These are phyloP conservation scores for Cataglyphis albicans DNA, from an alignment of 2,888 invertebrate species.

Conservation along the genomic window DNA sequence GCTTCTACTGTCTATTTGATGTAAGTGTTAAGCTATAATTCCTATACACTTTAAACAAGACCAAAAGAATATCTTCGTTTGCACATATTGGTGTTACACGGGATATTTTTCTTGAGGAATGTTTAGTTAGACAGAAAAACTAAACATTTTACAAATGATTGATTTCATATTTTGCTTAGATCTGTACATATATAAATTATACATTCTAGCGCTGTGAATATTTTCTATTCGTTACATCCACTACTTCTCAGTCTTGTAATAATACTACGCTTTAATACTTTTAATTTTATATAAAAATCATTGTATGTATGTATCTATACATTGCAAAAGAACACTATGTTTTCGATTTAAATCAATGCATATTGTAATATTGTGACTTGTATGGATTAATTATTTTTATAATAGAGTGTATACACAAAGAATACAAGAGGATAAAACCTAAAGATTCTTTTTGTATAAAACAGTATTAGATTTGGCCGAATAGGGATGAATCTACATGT, in stretches of 20 bases:
- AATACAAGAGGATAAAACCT: constrained; percentile 37
- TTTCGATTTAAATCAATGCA: constrained; percentile 31
- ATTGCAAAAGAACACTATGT: constrained; percentile 52
- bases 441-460: constrained; percentile 18
- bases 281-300: constrained; percentile 70
- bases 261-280: constrained; percentile 83
- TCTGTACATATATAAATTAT: constrained; percentile 56
- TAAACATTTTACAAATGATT: constrained; percentile 18
- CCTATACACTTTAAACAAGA: constrained; percentile 20
- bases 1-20: constrained; percentile 49
- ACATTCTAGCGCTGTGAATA: constrained; percentile 71
- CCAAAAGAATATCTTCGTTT: constrained; percentile 25
- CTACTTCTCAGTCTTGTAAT: constrained; percentile 82
- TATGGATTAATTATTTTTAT: constrained; percentile 33
- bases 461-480: constrained; percentile 24
- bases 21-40: constrained; percentile 45
- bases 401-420: constrained; percentile 33
- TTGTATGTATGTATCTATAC: constrained; percentile 57
- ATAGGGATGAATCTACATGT: constrained; percentile 31
- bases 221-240: constrained; percentile 71
- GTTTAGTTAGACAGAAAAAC: constrained; percentile 5
- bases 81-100: not conserved
- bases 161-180: constrained; percentile 25
- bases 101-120: not conserved
- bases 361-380: constrained; percentile 42